Percentiles rank a stretch among this genome's conserved stretches.
These are phyloP conservation scores for Xiphorhynchus erythropygius DNA, from an alignment of 2,797 vertebrate genomes.

Conservation along the genomic window DNA sequence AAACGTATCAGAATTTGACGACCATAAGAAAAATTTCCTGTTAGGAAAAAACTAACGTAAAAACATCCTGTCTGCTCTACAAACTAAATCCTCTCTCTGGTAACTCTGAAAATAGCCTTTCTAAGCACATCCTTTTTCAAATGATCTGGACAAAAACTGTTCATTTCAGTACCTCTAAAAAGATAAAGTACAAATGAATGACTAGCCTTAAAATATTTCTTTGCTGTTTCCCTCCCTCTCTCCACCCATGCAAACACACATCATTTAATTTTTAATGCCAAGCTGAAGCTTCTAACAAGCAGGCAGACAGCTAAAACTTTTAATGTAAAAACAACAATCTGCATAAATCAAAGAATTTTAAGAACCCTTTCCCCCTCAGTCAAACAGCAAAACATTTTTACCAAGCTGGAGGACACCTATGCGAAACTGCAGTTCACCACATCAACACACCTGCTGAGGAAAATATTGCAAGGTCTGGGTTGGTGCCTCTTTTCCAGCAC, in stretches of 20 bases:
- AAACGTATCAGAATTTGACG: neutral
- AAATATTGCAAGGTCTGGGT: neutral
- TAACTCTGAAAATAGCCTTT: neutral
- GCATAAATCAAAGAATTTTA: neutral
- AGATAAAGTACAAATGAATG: neutral
- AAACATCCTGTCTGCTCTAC: neutral
- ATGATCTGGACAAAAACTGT: neutral
- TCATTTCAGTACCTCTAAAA: neutral
- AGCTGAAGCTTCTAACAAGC: neutral
- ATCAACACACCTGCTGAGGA: neutral
- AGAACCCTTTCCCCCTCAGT: neutral
- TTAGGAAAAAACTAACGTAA: neutral
- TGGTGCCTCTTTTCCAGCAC: conserved; percentile 12
- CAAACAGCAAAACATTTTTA: neutral
- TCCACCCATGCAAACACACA: neutral
- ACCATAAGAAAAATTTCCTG: neutral
- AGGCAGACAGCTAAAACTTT: neutral
- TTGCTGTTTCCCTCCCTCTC: neutral
- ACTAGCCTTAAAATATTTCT: neutral
- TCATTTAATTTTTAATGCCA: neutral
- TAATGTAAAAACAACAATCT: neutral
- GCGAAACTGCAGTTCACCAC: neutral
- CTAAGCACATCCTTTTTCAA: neutral
- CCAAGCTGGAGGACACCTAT: neutral
- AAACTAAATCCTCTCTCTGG: neutral